A percentile compares a stretch with the other conserved stretches of the same genome.
phyloP scores from a whole-genome alignment of 2,113 vertebrate species.

The Pleuronectes platessa region DNA sequence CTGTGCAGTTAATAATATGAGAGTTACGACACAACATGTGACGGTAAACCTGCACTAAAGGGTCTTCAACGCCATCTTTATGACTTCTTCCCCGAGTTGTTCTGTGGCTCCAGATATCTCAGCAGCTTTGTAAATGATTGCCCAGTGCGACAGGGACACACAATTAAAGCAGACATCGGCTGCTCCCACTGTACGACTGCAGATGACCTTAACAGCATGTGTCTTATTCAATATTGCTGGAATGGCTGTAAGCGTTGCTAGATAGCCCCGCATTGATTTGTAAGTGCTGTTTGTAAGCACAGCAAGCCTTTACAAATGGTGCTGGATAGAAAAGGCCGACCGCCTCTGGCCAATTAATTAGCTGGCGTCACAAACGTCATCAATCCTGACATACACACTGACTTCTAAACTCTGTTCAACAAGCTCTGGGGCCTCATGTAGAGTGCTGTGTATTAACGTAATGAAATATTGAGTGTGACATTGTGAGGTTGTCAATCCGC shows the following conservation, averaged over 20 bases:
- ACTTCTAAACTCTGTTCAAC: slow-evolving; percentile 13
- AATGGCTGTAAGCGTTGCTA: slow-evolving; percentile 16
- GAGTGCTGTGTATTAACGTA: slow-evolving; percentile 6
- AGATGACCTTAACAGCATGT: slow-evolving; percentile 40
- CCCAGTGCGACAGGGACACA: slow-evolving; percentile 11
- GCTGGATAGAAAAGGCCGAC: slow-evolving; percentile 3
- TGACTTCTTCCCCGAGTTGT: not conserved
- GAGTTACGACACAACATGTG: slow-evolving; percentile 2
- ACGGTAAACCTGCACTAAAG: not conserved
- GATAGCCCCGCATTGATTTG: slow-evolving; percentile 45
- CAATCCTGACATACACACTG: slow-evolving; percentile 20
- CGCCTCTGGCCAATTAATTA: slow-evolving; percentile 57
- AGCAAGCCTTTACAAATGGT: slow-evolving; percentile 29
- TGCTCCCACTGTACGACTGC: slow-evolving; percentile 27
- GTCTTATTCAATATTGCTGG: slow-evolving; percentile 42
- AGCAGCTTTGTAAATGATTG: slow-evolving; percentile 43
- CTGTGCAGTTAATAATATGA: slow-evolving; percentile 9
- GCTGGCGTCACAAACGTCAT: slow-evolving; percentile 44
- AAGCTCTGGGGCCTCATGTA: slow-evolving; percentile 10
- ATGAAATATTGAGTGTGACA: slow-evolving; percentile 44
- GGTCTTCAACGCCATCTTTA: slow-evolving; percentile 14
- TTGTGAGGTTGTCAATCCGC: slow-evolving; percentile 24
- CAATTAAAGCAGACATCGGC: slow-evolving; percentile 24
- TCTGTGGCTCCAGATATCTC: slow-evolving; percentile 27
- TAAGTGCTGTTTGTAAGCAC: slow-evolving; percentile 25